Evolutionary conservation across 2,888 invertebrate species (phyloP).

Genomic region (Acanthosepion pharaonis): DNA sequence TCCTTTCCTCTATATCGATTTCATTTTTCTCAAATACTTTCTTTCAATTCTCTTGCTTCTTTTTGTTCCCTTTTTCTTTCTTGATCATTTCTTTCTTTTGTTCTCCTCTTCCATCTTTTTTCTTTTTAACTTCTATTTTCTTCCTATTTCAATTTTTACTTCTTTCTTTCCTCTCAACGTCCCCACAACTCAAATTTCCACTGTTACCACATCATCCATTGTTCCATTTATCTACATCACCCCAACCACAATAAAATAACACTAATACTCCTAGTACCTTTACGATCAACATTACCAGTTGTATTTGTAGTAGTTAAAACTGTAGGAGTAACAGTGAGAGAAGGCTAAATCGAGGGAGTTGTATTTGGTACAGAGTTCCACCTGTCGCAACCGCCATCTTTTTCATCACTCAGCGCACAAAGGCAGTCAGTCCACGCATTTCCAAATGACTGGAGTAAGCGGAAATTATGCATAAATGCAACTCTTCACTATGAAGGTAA

Average conservation of each 20-base stretch:
- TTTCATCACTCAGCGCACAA: conserved; percentile 20
- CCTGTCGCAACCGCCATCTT: not conserved
- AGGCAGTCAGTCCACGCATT: not conserved
- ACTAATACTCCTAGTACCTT: not conserved
- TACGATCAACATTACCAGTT: not conserved
- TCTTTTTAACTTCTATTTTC: too few species aligned
- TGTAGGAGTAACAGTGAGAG: not conserved
- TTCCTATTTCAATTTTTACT: too few species aligned
- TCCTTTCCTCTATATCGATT: too few species aligned
- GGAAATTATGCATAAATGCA: conserved; percentile 13
- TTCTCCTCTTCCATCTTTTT: too few species aligned
- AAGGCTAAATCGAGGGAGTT: not conserved
- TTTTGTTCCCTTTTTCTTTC: too few species aligned
- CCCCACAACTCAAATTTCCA: too few species aligned
- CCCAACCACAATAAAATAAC: not conserved
- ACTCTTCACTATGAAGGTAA: not conserved
- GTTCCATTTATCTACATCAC: not conserved
- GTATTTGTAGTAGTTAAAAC: not conserved
- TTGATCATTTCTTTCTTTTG: too few species aligned
- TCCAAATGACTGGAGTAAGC: not conserved
- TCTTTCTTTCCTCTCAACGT: too few species aligned
- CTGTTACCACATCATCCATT: too few species aligned
- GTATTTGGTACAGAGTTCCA: not conserved
- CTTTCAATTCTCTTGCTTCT: too few species aligned
- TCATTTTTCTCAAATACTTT: too few species aligned